These are phyloP conservation scores for Podarcis lilfordi DNA, from an alignment of 2,797 vertebrate species.

Conservation along the genomic window DNA sequence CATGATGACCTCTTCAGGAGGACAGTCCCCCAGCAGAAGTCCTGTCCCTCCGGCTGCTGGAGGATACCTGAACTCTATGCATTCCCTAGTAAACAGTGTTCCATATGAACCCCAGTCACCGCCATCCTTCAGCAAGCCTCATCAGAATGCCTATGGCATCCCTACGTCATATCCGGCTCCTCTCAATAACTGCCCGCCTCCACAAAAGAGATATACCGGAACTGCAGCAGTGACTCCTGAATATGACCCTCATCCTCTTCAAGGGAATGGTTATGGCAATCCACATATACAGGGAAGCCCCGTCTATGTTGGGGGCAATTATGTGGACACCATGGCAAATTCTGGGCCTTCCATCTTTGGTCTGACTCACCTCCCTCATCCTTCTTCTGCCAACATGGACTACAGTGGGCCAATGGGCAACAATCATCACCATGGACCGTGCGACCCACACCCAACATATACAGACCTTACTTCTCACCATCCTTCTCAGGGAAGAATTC, in stretches of 20 bases:
- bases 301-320: conserved; percentile 93
- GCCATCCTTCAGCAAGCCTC: conserved; percentile 91
- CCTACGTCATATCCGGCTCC: conserved; percentile 89
- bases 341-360: conserved; percentile 94
- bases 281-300: conserved; percentile 96
- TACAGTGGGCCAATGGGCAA: conserved; percentile 92
- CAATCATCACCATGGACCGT: conserved; percentile 93
- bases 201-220: conserved; percentile 92
- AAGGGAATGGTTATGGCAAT: conserved; percentile 93
- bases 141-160: conserved; percentile 91
- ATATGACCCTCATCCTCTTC: conserved; percentile 91
- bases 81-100: conserved; percentile 96
- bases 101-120: conserved; percentile 94
- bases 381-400: conserved; percentile 91
- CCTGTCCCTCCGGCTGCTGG: conserved; percentile 84
- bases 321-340: conserved; percentile 91
- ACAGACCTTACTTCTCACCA: conserved; percentile 97
- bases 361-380: conserved; percentile 92
- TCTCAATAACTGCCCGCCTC: conserved; percentile 90
- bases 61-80: conserved; percentile 96
- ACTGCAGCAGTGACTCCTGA: conserved; percentile 91
- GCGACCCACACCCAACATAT: conserved; percentile 93
- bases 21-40: conserved; percentile 93
- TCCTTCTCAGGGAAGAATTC: conserved; percentile 99
- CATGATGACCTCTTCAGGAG: conserved; percentile 96